Base-by-base conservation (phyloP, 2,888 invertebrate genomes). In the Drosophila putrida region DNA sequence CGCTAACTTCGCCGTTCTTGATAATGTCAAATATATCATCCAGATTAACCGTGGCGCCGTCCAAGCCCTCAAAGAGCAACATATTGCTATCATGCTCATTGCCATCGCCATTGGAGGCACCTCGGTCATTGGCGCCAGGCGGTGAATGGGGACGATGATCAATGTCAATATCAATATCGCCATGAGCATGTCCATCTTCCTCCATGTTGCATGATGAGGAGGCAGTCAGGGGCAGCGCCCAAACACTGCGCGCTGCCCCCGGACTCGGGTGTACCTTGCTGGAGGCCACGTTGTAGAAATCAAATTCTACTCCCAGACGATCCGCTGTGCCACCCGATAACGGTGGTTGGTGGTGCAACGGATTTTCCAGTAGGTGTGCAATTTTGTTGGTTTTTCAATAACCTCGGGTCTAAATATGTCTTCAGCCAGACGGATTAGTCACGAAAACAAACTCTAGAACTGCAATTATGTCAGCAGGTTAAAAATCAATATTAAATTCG, bases 171-270 rank as follows among this genome's bases (percentile, higher is more conserved):
- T 81, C 93, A 54, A 91, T 93, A 47, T 91, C 87, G 80, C 93
- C 90, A 50, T 92, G 93, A 33, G 93, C 93, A 80, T 93, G 93
- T 73, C 93, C 91, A 67, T 94, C 95, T 79, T 94, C 93, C 79
- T 96, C 96, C 96, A 96, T 96, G 88, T 95, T 95, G 93, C 96
- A 96, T 79, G 95, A 95, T 92, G 95, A 96, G 79, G 95, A 95
- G 92, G 95, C 95, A 93, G 95, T 95, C 93, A 94, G 94, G 93
- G 95, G 95, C 94, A 96, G 94, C 93, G 96, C 96, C 97, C 97
- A 97, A 92, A 97, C 96, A 93, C 96, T 97, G 92, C 96, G 96
- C 93, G 97, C 97, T 93, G 96, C 96, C 94, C 97, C 97, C 93
- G 96, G 96, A 93, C 96, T 96, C 75, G 97, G 96, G 92, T 95